phyloP scores from a whole-genome alignment of 2,797 vertebrate genomes.

The Cryptoprocta ferox region DNA sequence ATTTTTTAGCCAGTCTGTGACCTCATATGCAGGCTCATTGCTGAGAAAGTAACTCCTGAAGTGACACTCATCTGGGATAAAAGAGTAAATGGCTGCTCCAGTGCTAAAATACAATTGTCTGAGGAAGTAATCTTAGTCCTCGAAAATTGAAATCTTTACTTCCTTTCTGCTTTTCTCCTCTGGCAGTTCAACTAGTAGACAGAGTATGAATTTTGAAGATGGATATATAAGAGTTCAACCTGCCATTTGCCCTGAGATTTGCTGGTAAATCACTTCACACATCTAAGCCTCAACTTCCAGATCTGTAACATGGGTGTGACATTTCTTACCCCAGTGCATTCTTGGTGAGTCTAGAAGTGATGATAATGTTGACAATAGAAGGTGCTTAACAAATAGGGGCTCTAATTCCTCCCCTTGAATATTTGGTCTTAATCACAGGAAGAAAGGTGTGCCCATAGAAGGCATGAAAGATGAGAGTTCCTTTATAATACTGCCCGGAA shows the following conservation, averaged over 20 bases:
- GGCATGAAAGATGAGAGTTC: background rate
- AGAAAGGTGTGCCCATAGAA: background rate
- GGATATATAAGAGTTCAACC: background rate
- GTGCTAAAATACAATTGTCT: background rate
- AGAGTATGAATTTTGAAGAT: background rate
- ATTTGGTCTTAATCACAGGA: background rate
- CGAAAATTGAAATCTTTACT: background rate
- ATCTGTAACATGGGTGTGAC: constrained; percentile 8
- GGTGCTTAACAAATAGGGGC: background rate
- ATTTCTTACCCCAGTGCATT: background rate
- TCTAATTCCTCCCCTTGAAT: background rate
- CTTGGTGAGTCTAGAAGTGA: background rate
- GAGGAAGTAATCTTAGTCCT: background rate
- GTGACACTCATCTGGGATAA: background rate
- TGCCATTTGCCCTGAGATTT: background rate
- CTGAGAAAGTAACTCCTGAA: background rate
- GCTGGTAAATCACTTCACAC: background rate
- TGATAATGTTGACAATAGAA: background rate
- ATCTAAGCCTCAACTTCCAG: constrained; percentile 3
- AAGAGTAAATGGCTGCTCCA: background rate
- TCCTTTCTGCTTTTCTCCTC: background rate
- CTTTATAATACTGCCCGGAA: background rate
- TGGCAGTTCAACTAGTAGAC: background rate
- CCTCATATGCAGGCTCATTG: background rate
- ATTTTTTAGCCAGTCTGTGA: background rate